Conservation (phyloP, 2,888 invertebrate species). For the Anthoptus insignis region DNA sequence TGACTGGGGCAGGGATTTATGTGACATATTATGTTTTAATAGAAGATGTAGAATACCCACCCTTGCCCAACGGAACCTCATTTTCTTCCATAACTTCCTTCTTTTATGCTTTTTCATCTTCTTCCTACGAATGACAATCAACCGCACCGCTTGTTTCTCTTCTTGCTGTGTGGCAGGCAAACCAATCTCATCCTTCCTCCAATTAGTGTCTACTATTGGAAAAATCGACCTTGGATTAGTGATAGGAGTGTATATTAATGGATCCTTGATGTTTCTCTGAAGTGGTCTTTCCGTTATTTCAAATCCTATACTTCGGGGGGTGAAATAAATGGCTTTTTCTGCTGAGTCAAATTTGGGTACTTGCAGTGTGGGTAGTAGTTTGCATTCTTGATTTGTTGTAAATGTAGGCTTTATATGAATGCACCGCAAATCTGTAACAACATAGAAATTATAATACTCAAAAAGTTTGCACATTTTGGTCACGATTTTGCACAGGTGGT, state of each 20-base stretch:
- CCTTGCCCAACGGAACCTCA: slow-evolving; percentile 93
- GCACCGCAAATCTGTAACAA: slow-evolving; percentile 70
- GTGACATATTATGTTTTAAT: no score
- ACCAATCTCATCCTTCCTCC: slow-evolving; percentile 79
- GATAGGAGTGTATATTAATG: slow-evolving; percentile 74
- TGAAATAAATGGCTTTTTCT: slow-evolving; percentile 60
- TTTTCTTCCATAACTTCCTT: slow-evolving; percentile 92
- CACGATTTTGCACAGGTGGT: no score
- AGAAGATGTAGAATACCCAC: slow-evolving; percentile 54
- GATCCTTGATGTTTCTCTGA: slow-evolving; percentile 63
- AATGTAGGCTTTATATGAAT: slow-evolving; percentile 70
- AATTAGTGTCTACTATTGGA: slow-evolving; percentile 72
- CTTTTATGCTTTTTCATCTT: slow-evolving; percentile 97
- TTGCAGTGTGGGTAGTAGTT: slow-evolving; percentile 51
- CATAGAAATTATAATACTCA: no score
- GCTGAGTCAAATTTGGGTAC: slow-evolving; percentile 52
- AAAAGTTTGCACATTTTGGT: no score
- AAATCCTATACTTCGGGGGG: slow-evolving; percentile 69
- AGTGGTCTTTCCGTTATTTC: slow-evolving; percentile 66
- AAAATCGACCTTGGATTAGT: slow-evolving; percentile 77
- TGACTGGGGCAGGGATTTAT: no score
- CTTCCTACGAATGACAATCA: slow-evolving; percentile 92
- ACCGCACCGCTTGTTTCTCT: slow-evolving; percentile 90
- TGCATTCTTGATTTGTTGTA: slow-evolving; percentile 67
- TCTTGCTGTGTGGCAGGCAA: slow-evolving; percentile 75